Base-by-base conservation (phyloP, 1,140 invertebrate species). In the Chironomus striatipennis region DNA sequence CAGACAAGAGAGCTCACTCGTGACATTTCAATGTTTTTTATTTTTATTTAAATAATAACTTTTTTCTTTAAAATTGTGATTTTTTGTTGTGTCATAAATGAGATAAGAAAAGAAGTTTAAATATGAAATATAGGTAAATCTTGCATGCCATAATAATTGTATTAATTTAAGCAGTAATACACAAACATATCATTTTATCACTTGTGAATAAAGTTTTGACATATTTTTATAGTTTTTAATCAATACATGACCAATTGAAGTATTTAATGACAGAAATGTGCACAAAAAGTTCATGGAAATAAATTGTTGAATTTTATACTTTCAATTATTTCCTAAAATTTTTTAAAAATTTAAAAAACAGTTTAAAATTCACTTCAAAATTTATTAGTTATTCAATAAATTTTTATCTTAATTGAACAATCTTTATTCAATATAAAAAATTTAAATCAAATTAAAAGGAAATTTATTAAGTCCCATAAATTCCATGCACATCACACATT, bases 81-180 rank as follows among this genome's bases (percentile, higher is more conserved):
- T 57, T 57, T 57, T 57, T 57, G n/a, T 57, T 57, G 47, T 57
- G 47, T 57, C 47, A 57, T 57, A 57, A 57, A 57, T 57, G 47
- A 57, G n/a, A 57, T 57, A 57, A 57, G 24, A 34, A 47, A 57
- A 57, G 47, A 57, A n/a, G 12, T 34, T 47, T 47, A 10, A 10
- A 10, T 57, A 15, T 57, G 47, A 57, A 57, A 57, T 15, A 10
- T 57, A 57, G 47, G 47, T 57, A 47, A 47, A 47, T 47, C 43
- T 47, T 7, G 43, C 2, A 47, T 57, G 47, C 47, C 47, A 57
- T 57, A 57, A 57, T 47, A 47, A 47, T 47, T 10, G 43, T 47
- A 47, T 10, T 47, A 47, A 57, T 47, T 12, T n/a, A 57, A 15
- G 47, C 47, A 12, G n/a, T 57, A 57, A 57, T 57, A n/a, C 47